Evolutionary conservation across 2,888 invertebrate species (phyloP).

Genomic region (Hipparchia sbordonii): DNA sequence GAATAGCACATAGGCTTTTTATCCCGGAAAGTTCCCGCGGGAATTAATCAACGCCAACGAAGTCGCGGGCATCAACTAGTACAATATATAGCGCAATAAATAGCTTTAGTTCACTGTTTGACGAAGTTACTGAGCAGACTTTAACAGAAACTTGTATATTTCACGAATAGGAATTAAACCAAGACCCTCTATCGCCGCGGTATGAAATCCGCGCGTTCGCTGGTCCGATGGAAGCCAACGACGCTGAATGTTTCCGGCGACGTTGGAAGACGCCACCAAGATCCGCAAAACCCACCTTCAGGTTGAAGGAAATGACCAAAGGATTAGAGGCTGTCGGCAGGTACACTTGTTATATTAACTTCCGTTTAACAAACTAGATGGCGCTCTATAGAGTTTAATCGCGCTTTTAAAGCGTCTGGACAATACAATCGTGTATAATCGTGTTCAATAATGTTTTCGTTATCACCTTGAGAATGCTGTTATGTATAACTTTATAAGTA

Average conservation of each 20-base stretch:
- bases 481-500: too few relatives aligned
- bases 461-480: too few relatives aligned
- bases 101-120: too few relatives aligned
- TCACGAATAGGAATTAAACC: conserved; percentile 81
- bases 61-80: too few relatives aligned
- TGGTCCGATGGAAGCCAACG: conserved; percentile 93
- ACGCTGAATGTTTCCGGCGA: conserved; percentile 87
- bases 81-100: too few relatives aligned
- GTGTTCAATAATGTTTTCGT: too few relatives aligned
- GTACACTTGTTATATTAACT: conserved; percentile 49
- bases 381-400: neutral
- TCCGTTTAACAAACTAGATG: neutral
- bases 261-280: conserved; percentile 94
- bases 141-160: neutral
- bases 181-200: conserved; percentile 86
- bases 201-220: conserved; percentile 93
- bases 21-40: too few relatives aligned
- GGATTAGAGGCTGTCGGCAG: conserved; percentile 94
- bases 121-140: too few relatives aligned
- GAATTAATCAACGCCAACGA: too few relatives aligned
- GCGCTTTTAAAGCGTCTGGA: neutral
- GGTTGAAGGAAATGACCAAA: conserved; percentile 90
- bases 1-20: too few relatives aligned
- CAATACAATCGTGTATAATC: too few relatives aligned
- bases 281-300: conserved; percentile 54